Conservation (phyloP, 2,888 invertebrate species). For the Elysia crispata region DNA sequence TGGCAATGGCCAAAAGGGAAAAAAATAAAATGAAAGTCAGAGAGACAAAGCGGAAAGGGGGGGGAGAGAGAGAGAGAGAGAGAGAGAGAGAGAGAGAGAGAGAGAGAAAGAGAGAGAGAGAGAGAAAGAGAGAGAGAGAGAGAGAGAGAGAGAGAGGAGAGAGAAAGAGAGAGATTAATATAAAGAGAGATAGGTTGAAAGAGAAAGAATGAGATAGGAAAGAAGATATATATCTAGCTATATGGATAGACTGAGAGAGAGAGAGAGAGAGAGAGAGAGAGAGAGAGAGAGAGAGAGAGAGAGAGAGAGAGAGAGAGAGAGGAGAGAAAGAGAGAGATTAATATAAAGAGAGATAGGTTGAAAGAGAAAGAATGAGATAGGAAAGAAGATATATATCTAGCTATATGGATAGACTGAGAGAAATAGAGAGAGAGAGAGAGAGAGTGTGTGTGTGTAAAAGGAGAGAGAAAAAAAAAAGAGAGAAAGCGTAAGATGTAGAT, state of each 20-base stretch:
- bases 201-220: not conserved
- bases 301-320: not conserved
- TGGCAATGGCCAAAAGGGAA: too few relatives aligned
- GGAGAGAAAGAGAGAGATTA: not conserved
- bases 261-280: not conserved
- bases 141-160: not conserved
- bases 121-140: not conserved
- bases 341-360: not conserved
- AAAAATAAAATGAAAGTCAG: not conserved
- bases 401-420: not conserved
- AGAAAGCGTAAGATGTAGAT: too few relatives aligned
- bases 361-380: not conserved
- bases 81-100: not conserved
- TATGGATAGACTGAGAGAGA: not conserved
- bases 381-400: not conserved
- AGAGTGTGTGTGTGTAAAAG: not conserved
- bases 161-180: not conserved
- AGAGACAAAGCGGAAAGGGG: not conserved
- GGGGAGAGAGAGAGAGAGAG: not conserved
- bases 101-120: not conserved
- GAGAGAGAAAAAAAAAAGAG: not conserved
- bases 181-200: not conserved
- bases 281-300: not conserved
- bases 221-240: too few relatives aligned
- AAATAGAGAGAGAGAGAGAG: constrained; percentile 12